phyloP scores from a whole-genome alignment of 2,113 vertebrate genomes.

The Gadus macrocephalus region DNA sequence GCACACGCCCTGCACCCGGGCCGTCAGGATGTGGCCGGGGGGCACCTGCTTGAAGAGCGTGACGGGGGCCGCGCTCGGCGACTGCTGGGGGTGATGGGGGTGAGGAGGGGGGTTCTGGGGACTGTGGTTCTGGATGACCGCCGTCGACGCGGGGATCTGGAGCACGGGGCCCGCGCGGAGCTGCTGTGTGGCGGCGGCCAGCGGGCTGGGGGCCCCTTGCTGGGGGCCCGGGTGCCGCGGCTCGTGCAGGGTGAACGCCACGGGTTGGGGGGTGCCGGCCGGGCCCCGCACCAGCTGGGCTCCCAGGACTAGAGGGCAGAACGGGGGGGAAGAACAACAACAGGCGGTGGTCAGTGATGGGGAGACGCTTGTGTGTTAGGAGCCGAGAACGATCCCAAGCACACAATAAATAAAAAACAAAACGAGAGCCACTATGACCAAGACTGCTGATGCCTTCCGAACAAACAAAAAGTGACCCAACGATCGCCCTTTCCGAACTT shows the following conservation, averaged over 20 bases:
- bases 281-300: slow-evolving; percentile 81
- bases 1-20: slow-evolving; percentile 88
- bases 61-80: slow-evolving; percentile 80
- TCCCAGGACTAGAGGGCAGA: slow-evolving; percentile 73
- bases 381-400: too few species aligned
- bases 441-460: too few species aligned
- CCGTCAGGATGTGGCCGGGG: slow-evolving; percentile 88
- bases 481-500: too few species aligned
- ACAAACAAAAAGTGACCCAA: too few species aligned
- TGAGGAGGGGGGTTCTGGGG: slow-evolving; percentile 71
- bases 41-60: slow-evolving; percentile 92
- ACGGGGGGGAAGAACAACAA: not conserved
- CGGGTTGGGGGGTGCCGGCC: slow-evolving; percentile 77
- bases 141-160: slow-evolving; percentile 76
- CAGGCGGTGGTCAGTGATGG: not conserved
- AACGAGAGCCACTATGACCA: too few species aligned
- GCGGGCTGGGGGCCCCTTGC: slow-evolving; percentile 76
- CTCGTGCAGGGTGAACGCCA: slow-evolving; percentile 84
- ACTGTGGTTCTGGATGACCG: slow-evolving; percentile 80
- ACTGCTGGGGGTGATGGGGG: slow-evolving; percentile 38
- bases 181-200: slow-evolving; percentile 75
- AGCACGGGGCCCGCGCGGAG: slow-evolving; percentile 80
- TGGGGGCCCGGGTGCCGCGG: slow-evolving; percentile 78
- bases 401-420: too few species aligned
- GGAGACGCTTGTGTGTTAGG: not conserved